Percentiles rank a stretch among this genome's conserved stretches.
These are phyloP conservation scores for Pseudotriccus pelzelni DNA, from an alignment of 2,797 vertebrate genomes.

Conservation along the genomic window DNA sequence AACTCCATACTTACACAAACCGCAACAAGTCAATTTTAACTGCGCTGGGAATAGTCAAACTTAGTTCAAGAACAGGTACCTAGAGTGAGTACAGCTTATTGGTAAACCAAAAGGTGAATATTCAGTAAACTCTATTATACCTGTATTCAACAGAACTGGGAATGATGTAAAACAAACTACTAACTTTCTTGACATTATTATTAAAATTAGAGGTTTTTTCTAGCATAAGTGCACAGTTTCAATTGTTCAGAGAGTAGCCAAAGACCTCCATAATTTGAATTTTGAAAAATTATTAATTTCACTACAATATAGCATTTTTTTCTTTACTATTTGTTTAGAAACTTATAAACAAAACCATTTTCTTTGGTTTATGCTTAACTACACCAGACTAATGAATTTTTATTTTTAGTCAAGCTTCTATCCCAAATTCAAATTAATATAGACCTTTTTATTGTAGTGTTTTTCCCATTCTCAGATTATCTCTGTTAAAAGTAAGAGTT, in stretches of 20 bases:
- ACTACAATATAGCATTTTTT: slow-evolving; percentile 16
- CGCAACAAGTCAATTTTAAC: not conserved
- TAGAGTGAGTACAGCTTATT: not conserved
- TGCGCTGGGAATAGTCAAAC: not conserved
- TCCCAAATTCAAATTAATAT: not conserved
- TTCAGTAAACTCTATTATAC: not conserved
- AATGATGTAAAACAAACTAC: not conserved
- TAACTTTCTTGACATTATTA: not conserved
- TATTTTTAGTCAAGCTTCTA: not conserved
- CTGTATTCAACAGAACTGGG: not conserved
- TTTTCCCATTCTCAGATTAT: slow-evolving; percentile 48
- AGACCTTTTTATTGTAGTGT: not conserved
- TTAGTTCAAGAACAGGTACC: not conserved
- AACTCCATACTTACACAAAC: slow-evolving; percentile 7
- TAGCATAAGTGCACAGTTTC: not conserved
- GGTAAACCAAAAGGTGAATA: not conserved
- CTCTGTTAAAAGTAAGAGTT: slow-evolving; percentile 13
- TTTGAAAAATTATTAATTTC: not conserved
- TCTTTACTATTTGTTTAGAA: slow-evolving; percentile 27
- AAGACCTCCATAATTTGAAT: not conserved
- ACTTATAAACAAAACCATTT: slow-evolving; percentile 77
- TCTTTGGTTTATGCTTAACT: slow-evolving; percentile 91
- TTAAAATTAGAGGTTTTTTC: not conserved
- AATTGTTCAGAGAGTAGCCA: not conserved
- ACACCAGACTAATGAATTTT: slow-evolving; percentile 48